phyloP scores from a whole-genome alignment of 2,888 invertebrate species.

The Mythimna ferrago region DNA sequence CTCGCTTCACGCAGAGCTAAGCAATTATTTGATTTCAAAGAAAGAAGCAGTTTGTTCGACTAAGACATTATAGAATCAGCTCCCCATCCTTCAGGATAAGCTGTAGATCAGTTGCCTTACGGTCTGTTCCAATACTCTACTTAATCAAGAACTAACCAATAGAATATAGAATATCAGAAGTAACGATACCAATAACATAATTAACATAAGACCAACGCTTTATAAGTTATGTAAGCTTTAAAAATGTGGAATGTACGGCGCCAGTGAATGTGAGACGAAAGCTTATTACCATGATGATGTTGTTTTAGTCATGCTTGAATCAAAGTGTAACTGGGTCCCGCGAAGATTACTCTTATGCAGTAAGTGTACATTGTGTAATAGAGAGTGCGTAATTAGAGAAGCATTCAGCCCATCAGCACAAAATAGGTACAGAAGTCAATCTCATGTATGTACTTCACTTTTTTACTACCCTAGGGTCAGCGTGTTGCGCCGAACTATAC shows the following conservation, averaged over 20 bases:
- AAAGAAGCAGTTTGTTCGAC: too few species aligned
- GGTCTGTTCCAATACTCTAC: neutral
- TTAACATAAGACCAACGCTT: conserved; percentile 29
- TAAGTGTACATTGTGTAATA: conserved; percentile 16
- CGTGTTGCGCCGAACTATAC: too few species aligned
- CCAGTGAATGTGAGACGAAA: conserved; percentile 39
- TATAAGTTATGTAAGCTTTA: conserved; percentile 50
- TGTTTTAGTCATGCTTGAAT: conserved; percentile 21
- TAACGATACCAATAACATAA: conserved; percentile 19
- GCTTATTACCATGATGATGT: conserved; percentile 31
- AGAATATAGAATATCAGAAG: neutral
- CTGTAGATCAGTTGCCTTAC: neutral
- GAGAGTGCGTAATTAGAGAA: neutral
- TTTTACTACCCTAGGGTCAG: too few species aligned
- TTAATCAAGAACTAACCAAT: conserved; percentile 1
- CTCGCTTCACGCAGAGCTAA: too few species aligned
- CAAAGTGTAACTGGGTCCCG: conserved; percentile 27
- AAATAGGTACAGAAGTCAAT: too few species aligned
- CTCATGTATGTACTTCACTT: too few species aligned
- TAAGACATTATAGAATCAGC: neutral
- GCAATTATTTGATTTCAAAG: too few species aligned
- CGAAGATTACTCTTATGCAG: conserved; percentile 29
- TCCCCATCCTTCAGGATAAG: neutral
- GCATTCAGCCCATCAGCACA: neutral
- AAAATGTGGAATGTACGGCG: conserved; percentile 39